A percentile compares a stretch with the other conserved stretches of the same genome.
Conservation (phyloP, 2,888 invertebrate species). For the Drosophila antonietae region DNA sequence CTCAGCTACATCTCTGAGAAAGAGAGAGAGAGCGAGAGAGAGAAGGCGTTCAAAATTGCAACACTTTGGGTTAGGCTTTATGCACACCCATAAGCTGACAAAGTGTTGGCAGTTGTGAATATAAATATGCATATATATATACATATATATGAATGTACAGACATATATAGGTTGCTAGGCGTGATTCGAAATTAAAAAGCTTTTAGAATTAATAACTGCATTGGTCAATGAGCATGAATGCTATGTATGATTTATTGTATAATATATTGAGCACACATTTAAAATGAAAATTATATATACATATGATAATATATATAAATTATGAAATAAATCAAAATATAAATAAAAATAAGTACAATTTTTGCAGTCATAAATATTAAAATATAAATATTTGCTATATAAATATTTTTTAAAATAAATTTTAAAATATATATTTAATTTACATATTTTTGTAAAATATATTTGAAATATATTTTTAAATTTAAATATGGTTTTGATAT, state of each 20-base stretch:
- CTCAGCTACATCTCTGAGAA: conserved; percentile 23
- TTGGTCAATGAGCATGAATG: neutral
- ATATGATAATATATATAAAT: too few species aligned
- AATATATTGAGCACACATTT: too few species aligned
- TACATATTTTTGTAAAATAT: too few species aligned
- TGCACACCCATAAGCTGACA: conserved; percentile 49
- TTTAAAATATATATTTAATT: too few species aligned
- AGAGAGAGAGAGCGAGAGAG: conserved; percentile 22
- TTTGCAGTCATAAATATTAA: too few species aligned
- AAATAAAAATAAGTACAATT: too few species aligned
- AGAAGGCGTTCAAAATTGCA: conserved; percentile 59
- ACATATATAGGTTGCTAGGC: neutral
- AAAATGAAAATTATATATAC: too few species aligned
- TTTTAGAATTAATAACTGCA: neutral
- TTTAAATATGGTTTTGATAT: too few species aligned
- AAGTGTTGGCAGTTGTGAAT: conserved; percentile 21
- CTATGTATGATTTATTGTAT: neutral
- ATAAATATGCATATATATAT: neutral
- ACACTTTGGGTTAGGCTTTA: conserved; percentile 39
- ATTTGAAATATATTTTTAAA: too few species aligned
- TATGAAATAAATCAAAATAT: too few species aligned
- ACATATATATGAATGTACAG: neutral
- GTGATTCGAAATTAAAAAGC: neutral
- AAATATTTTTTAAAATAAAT: too few species aligned
- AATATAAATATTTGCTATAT: too few species aligned